A percentile compares a stretch with the other conserved stretches of the same genome.
These are phyloP conservation scores for Drosophila yooni DNA, from an alignment of 2,888 invertebrate genomes.

Conservation along the genomic window DNA sequence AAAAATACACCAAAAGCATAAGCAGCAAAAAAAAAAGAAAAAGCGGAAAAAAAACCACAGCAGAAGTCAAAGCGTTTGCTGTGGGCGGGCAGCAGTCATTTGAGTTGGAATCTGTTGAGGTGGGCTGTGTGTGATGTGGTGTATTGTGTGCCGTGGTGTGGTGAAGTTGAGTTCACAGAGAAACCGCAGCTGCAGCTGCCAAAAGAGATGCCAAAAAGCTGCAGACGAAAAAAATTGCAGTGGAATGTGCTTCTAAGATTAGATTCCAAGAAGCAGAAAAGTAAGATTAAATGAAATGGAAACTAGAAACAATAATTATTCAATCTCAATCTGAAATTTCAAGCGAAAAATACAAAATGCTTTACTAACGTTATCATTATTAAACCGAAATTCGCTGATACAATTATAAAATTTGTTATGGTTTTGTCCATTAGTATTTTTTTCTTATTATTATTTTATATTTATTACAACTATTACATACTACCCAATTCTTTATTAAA, in stretches of 20 bases:
- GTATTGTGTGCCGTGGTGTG: slow-evolving; percentile 31
- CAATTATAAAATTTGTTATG: neutral
- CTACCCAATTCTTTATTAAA: neutral
- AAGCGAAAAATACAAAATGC: neutral
- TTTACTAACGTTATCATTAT: neutral
- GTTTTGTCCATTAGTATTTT: neutral
- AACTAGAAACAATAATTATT: neutral
- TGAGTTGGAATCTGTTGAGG: slow-evolving; percentile 51
- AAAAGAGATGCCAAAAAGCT: slow-evolving; percentile 28
- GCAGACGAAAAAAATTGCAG: slow-evolving; percentile 29
- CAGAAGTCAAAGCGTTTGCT: slow-evolving; percentile 55
- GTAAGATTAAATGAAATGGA: too few relatives aligned
- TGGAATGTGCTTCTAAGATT: slow-evolving; percentile 18
- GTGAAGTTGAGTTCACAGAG: slow-evolving; percentile 45
- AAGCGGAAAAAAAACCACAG: slow-evolving; percentile 24
- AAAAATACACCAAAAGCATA: slow-evolving; percentile 39
- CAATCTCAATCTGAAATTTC: neutral
- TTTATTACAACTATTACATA: neutral
- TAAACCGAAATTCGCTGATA: neutral
- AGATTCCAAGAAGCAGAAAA: neutral
- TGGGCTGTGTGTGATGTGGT: slow-evolving; percentile 37
- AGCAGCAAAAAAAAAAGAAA: slow-evolving; percentile 9
- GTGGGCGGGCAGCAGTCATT: slow-evolving; percentile 55
- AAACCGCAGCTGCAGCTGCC: slow-evolving; percentile 50
- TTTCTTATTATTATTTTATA: neutral